Evolutionary conservation across 2,113 vertebrate species (phyloP).

Genomic region (Etia nguti): DNA sequence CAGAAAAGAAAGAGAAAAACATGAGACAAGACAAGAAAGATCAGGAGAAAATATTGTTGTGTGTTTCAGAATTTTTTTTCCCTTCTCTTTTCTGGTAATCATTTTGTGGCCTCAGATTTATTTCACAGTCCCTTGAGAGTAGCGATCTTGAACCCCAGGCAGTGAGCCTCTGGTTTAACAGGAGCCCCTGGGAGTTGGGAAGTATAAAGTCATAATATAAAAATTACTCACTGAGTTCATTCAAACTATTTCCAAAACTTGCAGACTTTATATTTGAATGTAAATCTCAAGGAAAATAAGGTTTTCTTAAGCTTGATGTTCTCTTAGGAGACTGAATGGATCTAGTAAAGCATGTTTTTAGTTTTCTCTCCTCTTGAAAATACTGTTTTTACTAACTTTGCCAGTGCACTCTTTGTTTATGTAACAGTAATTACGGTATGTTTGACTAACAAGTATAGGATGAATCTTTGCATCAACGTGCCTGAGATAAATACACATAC

Average conservation of each 20-base stretch:
- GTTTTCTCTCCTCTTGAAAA: not conserved
- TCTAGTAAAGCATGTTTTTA: not conserved
- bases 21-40: not conserved
- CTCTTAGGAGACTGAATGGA: not conserved
- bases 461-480: not conserved
- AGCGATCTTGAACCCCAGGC: not conserved
- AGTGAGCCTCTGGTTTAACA: not conserved
- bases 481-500: not conserved
- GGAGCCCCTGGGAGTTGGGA: not conserved
- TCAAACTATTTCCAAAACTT: not conserved
- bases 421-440: not conserved
- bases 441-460: not conserved
- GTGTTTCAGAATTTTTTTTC: not conserved
- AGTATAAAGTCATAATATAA: not conserved
- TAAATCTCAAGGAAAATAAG: not conserved
- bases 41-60: not conserved
- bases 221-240: constrained; percentile 2
- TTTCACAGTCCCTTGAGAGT: not conserved
- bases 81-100: not conserved
- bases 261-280: not conserved
- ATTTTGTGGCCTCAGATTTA: not conserved
- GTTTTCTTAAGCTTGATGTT: not conserved
- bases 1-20: not conserved
- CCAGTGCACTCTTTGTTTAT: not conserved
- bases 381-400: fast-evolving